Base-by-base conservation (phyloP, 2,888 invertebrate genomes). In the Protophormia terraenovae region DNA sequence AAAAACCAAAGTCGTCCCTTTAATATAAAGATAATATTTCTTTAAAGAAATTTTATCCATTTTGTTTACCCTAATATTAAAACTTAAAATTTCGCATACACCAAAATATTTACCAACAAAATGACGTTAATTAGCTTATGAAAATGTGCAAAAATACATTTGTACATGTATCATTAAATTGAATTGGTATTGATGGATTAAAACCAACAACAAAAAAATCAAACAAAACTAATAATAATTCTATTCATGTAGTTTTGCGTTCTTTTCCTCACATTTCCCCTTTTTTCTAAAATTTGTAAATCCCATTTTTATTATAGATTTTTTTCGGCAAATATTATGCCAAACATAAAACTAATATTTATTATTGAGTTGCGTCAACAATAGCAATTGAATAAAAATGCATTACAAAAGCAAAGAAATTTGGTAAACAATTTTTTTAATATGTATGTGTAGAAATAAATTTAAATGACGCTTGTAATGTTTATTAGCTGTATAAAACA, bases 371-470 rank as follows among this genome's bases (percentile, higher is more conserved):
- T 47, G 38, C 77, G 67, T 78, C 77, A 78, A 47, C 47, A 50
- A 76, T 62, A 67, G 66, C 60, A 78, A 78, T 78, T 67, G 60
- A 77, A 72, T 83, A 64, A 45, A 66, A 55, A 19, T 7, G 10
- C 19, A 47, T 7, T n/a, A 19, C 19, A 19, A 19, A 47, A 19
- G 66, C 53, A 53, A 76, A 55, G 66, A 45, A 1, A 53, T 67
- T 45, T 71, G 62, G 64, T 24, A 71, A 67, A 41, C 35, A 58
- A 24, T 53, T 41, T 55, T 12, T 60, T 32, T 19, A 19, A 12
- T 38, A 12, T 38, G 38, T 12, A 12, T 38, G 3, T 16, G 8
- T 14, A 10, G 19, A 41, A 10, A n/a, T n/a, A 24, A 41, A 64
- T 14, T 27, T 24, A 22, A 53, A 41, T 53, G 47, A 76, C 75